Conservation (phyloP, 37 sponge, comb jelly and placozoan species). For the Bolinopsis microptera region DNA sequence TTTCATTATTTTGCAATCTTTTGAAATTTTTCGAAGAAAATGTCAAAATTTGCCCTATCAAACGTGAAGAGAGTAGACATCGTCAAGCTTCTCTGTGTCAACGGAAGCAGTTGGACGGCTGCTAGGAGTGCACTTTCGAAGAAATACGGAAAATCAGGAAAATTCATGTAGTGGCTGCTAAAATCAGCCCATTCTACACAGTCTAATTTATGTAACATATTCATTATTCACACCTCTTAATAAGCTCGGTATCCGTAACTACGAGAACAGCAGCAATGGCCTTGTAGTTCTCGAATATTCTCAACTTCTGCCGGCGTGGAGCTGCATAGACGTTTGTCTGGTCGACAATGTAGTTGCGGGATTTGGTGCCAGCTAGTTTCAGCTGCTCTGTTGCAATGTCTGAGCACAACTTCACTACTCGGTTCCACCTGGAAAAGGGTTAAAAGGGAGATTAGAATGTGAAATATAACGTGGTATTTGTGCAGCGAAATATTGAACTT, state of each 20-base stretch:
- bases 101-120: no score
- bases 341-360: constrained; percentile 55
- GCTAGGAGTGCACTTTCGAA: no score
- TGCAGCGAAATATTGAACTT: no score
- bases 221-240: neutral
- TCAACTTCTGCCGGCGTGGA: constrained; percentile 14
- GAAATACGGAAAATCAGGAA: no score
- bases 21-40: no score
- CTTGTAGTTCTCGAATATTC: constrained; percentile 57
- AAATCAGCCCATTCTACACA: no score
- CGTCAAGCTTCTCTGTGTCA: no score
- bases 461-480: no score
- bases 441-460: neutral
- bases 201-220: neutral
- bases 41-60: no score
- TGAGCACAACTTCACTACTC: constrained; percentile 46
- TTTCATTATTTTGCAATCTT: no score
- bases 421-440: constrained; percentile 37
- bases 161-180: no score
- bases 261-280: constrained; percentile 38
- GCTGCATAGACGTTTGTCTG: constrained; percentile 61
- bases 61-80: no score
- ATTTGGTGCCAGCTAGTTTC: constrained; percentile 23
- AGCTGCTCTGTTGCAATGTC: constrained; percentile 53
- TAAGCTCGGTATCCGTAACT: constrained; percentile 42